Evolutionary conservation across 2,888 invertebrate genomes (phyloP).

Genomic region (Leptinotarsa peninsularis): DNA sequence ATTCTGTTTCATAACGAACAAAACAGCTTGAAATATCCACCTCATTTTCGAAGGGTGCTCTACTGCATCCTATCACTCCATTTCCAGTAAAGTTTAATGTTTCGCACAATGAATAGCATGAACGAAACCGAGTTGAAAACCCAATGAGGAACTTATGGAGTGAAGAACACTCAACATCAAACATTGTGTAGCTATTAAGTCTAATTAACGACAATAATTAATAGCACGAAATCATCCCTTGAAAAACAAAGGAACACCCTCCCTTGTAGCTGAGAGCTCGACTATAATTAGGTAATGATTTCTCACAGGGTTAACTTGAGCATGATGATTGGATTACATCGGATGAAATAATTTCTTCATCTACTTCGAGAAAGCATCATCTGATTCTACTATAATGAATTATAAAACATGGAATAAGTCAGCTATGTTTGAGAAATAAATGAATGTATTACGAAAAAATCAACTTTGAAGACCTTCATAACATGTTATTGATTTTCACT

Average conservation of each 20-base stretch:
- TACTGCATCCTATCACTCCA: background rate
- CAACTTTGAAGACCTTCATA: too few relatives aligned
- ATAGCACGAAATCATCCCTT: constrained; percentile 5
- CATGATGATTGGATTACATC: background rate
- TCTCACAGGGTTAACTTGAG: background rate
- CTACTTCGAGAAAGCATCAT: too few relatives aligned
- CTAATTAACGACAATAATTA: constrained; percentile 7
- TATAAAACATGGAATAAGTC: too few relatives aligned
- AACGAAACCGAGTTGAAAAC: background rate
- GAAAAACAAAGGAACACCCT: constrained; percentile 15
- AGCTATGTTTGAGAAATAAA: too few relatives aligned
- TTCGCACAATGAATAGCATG: background rate
- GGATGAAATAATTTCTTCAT: background rate
- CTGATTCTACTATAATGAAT: too few relatives aligned
- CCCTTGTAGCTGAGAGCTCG: background rate
- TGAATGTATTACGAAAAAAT: too few relatives aligned
- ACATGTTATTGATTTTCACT: too few relatives aligned
- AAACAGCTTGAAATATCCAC: too few relatives aligned
- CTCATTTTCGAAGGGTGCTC: too few relatives aligned
- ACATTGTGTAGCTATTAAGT: constrained; percentile 1
- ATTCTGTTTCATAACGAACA: too few relatives aligned
- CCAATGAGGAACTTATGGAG: constrained; percentile 1
- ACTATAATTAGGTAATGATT: constrained; percentile 7
- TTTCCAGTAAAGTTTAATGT: background rate
- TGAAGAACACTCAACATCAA: constrained; percentile 6